Percentiles rank a stretch among this genome's conserved stretches.
Evolutionary conservation across 2,888 invertebrate species (phyloP).

Genomic region (Callinectes sapidus): DNA sequence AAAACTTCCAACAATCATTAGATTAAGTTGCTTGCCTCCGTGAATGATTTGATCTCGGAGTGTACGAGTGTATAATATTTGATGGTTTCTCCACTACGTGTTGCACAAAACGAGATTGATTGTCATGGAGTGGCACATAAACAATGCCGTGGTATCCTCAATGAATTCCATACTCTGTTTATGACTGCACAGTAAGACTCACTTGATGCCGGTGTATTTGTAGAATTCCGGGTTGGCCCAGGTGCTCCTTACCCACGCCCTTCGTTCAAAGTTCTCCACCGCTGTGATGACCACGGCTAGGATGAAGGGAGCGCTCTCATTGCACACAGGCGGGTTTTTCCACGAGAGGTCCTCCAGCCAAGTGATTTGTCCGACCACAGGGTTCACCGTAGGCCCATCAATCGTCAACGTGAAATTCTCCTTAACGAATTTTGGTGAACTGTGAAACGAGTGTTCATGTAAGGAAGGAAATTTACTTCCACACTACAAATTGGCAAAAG

Average conservation of each 20-base stretch:
- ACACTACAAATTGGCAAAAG: background rate
- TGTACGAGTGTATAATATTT: too few species aligned
- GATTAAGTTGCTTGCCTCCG: too few species aligned
- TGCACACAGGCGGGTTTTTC: constrained; percentile 34
- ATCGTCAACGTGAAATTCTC: constrained; percentile 11
- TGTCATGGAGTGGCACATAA: too few species aligned
- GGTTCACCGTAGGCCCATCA: constrained; percentile 34
- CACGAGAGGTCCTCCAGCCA: constrained; percentile 46
- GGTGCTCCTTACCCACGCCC: constrained; percentile 37
- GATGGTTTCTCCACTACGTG: too few species aligned
- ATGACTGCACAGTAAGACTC: background rate
- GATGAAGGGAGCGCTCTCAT: constrained; percentile 42
- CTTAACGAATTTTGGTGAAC: background rate
- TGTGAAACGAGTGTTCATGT: background rate
- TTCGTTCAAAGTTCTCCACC: constrained; percentile 16
- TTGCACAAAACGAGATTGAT: too few species aligned
- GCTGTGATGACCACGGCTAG: constrained; percentile 50
- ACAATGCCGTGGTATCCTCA: too few species aligned
- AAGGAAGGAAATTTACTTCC: background rate
- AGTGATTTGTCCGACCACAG: background rate
- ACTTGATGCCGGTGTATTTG: constrained; percentile 4
- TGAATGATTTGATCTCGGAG: too few species aligned
- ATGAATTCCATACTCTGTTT: too few species aligned
- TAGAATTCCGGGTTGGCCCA: constrained; percentile 42
- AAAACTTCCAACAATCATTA: too few species aligned